Conservation (phyloP, 1,140 invertebrate species). For the Lucilia cuprina region DNA sequence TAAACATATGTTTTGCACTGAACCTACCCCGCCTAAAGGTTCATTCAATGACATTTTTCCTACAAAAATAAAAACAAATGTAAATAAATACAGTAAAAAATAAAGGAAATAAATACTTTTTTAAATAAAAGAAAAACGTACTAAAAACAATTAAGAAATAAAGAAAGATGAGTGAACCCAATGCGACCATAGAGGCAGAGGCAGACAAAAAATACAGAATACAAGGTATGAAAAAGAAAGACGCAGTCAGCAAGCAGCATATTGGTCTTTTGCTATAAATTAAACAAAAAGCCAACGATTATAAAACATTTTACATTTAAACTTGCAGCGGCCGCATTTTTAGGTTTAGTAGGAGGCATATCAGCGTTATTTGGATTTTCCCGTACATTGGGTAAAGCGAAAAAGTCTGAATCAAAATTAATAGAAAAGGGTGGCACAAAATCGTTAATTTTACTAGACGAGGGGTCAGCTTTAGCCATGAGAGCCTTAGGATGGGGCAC, state of each 20-base stretch:
- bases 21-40: neutral
- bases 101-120: neutral
- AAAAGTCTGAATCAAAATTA: constrained; percentile 79
- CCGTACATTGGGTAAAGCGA: constrained; percentile 76
- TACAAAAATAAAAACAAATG: constrained; percentile 27
- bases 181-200: constrained; percentile 41
- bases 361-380: constrained; percentile 85
- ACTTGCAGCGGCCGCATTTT: constrained; percentile 74
- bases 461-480: constrained; percentile 78
- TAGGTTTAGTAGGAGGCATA: constrained; percentile 78
- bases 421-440: constrained; percentile 79
- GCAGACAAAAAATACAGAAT: constrained; percentile 50
- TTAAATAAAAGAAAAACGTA: neutral
- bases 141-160: constrained; percentile 10
- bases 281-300: constrained; percentile 39
- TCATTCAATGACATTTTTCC: constrained; percentile 9
- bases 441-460: constrained; percentile 73
- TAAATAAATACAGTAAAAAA: neutral
- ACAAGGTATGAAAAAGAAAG: constrained; percentile 44
- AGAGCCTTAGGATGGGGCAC: constrained; percentile 87
- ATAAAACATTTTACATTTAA: neutral
- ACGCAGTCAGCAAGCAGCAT: neutral
- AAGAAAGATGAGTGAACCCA: constrained; percentile 45
- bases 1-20: neutral
- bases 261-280: neutral